Base-by-base conservation (phyloP, 2,797 vertebrate genomes). In the Rhynchonycteris naso region DNA sequence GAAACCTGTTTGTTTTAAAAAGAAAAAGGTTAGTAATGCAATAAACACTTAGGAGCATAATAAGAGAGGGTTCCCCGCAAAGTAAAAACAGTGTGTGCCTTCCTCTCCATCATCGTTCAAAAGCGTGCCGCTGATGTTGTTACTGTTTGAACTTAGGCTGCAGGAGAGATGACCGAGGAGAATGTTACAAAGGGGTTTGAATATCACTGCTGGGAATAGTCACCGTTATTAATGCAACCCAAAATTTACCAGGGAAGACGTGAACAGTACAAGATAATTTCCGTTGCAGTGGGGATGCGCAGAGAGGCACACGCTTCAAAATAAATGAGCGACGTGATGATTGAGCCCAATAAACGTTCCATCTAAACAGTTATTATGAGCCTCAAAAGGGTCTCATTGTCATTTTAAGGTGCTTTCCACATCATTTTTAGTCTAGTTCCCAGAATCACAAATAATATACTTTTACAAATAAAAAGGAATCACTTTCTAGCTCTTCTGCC, bases 381-480 rank as follows among this genome's bases (percentile, higher is more conserved):
- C 43, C 18, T 76, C 14, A 28, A 24, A 16, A 5, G 24, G 22
- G 24, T 50, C 24, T 82, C 78, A 3, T 22, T 47, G 22, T 35
- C n/a, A 74, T 52, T 63, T 26, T 19, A 78, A 85, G 66, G 59
- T 71, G 52, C 12, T 95, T 94, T 90, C 76, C 54, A 24, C 8
- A 18, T 59, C 47, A 56, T 83, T 89, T 79, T 50, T 71, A 50
- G 65, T 80, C 22, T 58, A 1, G 28, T 88, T 54, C 84, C 56
- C 61, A 95, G 78, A 94, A 93, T 85, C 26, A 35, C 68, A 90
- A 56, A 33, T 69, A 69, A 65, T 38, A 50, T n/a, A 16, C 63
- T 68, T 94, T 86, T 56, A 47, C 74, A 90, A 87, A 89, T 88
- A 69, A 38, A 96, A 84, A 59, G 24, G 54, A 50, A 54, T 75